Evolutionary conservation across 2,113 vertebrate genomes (phyloP).

Genomic region (Hystrix cristata): DNA sequence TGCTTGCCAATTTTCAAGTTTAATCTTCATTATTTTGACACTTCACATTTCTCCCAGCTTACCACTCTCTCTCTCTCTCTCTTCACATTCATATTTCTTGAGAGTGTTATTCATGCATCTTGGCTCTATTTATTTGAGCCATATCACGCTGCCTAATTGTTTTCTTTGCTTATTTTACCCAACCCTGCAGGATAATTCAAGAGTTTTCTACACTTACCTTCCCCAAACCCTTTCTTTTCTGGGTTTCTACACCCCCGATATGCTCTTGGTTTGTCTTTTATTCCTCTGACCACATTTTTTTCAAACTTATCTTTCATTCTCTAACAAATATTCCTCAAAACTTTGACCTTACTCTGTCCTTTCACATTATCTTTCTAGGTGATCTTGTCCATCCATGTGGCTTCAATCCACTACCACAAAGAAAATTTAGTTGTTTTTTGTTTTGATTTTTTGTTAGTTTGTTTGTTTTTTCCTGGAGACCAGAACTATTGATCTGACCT

Average conservation of each 20-base stretch:
- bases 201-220: not conserved
- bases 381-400: not conserved
- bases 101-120: not conserved
- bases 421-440: not conserved
- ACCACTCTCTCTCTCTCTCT: not conserved
- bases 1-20: conserved; percentile 29
- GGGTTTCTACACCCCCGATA: not conserved
- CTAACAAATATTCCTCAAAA: conserved; percentile 1
- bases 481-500: not conserved
- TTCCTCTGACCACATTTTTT: not conserved
- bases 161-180: conserved; percentile 52
- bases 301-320: not conserved
- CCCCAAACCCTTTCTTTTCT: not conserved
- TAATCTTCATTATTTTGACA: not conserved
- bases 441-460: too few relatives aligned
- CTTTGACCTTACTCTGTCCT: not conserved
- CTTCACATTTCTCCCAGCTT: not conserved
- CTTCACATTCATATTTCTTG: conserved; percentile 8
- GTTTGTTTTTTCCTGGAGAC: not conserved
- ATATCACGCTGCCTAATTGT: not conserved
- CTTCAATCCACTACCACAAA: not conserved
- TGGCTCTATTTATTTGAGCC: not conserved
- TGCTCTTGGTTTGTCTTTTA: not conserved
- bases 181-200: not conserved
- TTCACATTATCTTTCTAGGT: not conserved